Base-by-base conservation (phyloP, 1,140 invertebrate species). In the Octopus sinensis region DNA sequence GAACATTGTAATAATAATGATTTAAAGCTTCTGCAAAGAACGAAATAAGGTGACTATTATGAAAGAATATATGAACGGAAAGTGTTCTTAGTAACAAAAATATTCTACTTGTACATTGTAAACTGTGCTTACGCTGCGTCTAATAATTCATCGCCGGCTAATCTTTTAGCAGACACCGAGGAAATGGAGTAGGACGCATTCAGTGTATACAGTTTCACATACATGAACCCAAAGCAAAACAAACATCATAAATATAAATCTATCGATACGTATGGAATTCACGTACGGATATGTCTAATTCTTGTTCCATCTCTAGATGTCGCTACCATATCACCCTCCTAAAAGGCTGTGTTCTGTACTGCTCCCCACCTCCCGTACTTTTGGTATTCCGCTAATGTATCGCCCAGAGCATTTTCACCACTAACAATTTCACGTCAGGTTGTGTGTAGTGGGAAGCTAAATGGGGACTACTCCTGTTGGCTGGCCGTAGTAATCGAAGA, bases 371-470 rank as follows among this genome's bases (percentile, higher is more conserved):
- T 43, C 30, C 30, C 30, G 3, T 43, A 43, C 68, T 73, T 73
- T 73, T 73, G 68, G 68, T 17, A 73, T 73, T 73, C 68, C 30
- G 68, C 30, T 73, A 73, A 73, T 73, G 68, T 73, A 73, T 73
- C 68, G 68, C 68, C 68, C 30, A 13, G 17, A 23, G 68, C 68
- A 73, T 73, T 73, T 73, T 17, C 68, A 13, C 68, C 30, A 73
- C 9, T 73, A 73, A 73, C 68, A 73, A 73, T 73, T 73, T 73
- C 68, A 73, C 68, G 68, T 73, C 68, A 73, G 68, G 68, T 13
- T 73, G 68, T 62, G 56, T 73, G 68, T 73, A 73, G 68, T 17
- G 68, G 68, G 13, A 17, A 5, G 68, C 68, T 73, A 73, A 73
- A 17, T 73, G 68, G 68, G 30, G 68, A 73, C 68, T 73, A 13